These are phyloP conservation scores for Meriones unguiculatus DNA, from an alignment of 2,113 vertebrate species.

Conservation along the genomic window DNA sequence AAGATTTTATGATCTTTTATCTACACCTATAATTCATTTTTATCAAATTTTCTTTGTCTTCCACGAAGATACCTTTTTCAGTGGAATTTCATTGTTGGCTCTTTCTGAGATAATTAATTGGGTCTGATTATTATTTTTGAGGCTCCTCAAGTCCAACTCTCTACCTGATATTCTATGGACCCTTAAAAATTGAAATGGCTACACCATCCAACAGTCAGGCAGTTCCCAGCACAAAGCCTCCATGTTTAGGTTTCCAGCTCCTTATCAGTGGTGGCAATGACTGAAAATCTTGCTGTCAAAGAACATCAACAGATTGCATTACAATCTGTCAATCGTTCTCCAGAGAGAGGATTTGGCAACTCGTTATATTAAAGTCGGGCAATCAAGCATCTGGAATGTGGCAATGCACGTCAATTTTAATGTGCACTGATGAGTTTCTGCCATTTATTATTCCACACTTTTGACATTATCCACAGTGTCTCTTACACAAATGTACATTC, in stretches of 20 bases:
- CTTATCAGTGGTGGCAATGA: conserved; percentile 72
- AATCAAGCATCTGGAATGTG: conserved; percentile 88
- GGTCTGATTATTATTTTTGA: conserved; percentile 48
- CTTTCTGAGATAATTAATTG: conserved; percentile 26
- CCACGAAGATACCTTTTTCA: conserved; percentile 25
- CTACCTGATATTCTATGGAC: conserved; percentile 58
- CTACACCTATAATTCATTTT: conserved; percentile 59
- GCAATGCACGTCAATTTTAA: conserved; percentile 78
- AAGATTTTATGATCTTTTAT: conserved; percentile 42
- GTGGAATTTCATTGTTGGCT: conserved; percentile 48
- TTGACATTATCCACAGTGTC: conserved; percentile 73
- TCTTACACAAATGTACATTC: conserved; percentile 68
- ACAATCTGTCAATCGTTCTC: conserved; percentile 88
- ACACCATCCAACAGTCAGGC: conserved; percentile 50
- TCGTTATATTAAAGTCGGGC: conserved; percentile 80
- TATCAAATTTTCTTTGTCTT: conserved; percentile 64
- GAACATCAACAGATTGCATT: conserved; percentile 87
- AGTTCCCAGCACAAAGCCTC: conserved; percentile 74
- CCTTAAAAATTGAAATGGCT: conserved; percentile 41
- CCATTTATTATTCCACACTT: conserved; percentile 85
- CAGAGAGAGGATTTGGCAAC: conserved; percentile 85
- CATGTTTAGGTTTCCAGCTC: conserved; percentile 63
- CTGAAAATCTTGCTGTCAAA: conserved; percentile 77
- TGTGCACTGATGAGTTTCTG: conserved; percentile 80
- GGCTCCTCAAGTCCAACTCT: conserved; percentile 36